Evolutionary conservation across 1,140 invertebrate genomes (phyloP).

Genomic region (Bombyx mandarina): DNA sequence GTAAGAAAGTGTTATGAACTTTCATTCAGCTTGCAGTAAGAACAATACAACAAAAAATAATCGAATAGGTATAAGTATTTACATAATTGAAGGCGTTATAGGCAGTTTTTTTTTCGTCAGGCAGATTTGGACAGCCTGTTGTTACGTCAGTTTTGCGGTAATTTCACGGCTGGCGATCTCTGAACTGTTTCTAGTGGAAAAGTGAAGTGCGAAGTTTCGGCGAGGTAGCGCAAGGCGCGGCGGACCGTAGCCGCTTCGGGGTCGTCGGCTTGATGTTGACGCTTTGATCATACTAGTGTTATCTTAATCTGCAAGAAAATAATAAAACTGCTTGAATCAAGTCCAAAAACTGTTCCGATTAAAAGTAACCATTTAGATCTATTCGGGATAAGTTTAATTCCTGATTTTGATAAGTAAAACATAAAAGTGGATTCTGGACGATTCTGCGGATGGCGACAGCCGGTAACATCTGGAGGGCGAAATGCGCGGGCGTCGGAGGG

Average conservation of each 20-base stretch:
- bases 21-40: no score
- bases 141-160: conserved; percentile 61
- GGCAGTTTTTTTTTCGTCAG: conserved; percentile 7
- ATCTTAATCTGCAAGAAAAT: no score
- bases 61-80: no score
- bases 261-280: conserved; percentile 42
- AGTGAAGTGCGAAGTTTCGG: conserved; percentile 70
- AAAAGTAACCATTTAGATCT: no score
- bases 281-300: no score
- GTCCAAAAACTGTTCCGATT: no score
- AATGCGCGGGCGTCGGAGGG: conserved; percentile 47
- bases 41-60: no score
- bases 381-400: no score
- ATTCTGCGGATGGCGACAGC: conserved; percentile 38
- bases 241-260: conserved; percentile 53
- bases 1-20: no score
- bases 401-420: no score
- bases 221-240: conserved; percentile 38
- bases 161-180: conserved; percentile 60
- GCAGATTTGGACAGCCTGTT: conserved; percentile 25
- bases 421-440: conserved; percentile 35
- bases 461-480: conserved; percentile 55
- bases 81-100: no score
- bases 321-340: no score
- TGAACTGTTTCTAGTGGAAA: conserved; percentile 61